These are phyloP conservation scores for Scartelaos histophorus DNA, from an alignment of 2,113 vertebrate species.

Conservation along the genomic window DNA sequence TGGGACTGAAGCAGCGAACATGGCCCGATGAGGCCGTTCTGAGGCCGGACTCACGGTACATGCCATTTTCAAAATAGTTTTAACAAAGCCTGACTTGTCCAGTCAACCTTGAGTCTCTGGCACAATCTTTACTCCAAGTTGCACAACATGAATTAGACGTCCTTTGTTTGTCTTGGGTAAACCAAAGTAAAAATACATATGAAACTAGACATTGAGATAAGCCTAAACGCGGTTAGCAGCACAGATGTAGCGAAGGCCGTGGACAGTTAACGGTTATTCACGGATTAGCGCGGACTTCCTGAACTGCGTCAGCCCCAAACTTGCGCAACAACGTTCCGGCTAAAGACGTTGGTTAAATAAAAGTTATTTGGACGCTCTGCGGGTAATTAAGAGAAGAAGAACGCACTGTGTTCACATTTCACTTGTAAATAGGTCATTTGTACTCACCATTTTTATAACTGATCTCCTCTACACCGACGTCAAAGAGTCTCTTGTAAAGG, in stretches of 20 bases:
- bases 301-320: neutral
- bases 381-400: neutral
- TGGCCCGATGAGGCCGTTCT: neutral
- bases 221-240: neutral
- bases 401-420: too few species aligned
- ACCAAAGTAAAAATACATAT: neutral
- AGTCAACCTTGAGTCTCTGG: too few species aligned
- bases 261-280: neutral
- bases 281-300: neutral
- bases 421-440: fast-evolving
- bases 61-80: too few species aligned
- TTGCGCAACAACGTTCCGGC: neutral
- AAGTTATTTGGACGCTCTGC: neutral
- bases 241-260: too few species aligned
- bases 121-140: too few species aligned
- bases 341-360: neutral
- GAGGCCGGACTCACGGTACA: neutral
- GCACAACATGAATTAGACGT: neutral
- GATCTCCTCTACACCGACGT: slow-evolving; percentile 57
- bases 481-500: slow-evolving; percentile 60
- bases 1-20: neutral
- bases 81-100: too few species aligned
- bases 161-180: neutral
- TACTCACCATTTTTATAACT: slow-evolving; percentile 59
- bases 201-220: neutral